phyloP scores from a whole-genome alignment of 2,797 vertebrate species.

The Steatocranus sp. region DNA sequence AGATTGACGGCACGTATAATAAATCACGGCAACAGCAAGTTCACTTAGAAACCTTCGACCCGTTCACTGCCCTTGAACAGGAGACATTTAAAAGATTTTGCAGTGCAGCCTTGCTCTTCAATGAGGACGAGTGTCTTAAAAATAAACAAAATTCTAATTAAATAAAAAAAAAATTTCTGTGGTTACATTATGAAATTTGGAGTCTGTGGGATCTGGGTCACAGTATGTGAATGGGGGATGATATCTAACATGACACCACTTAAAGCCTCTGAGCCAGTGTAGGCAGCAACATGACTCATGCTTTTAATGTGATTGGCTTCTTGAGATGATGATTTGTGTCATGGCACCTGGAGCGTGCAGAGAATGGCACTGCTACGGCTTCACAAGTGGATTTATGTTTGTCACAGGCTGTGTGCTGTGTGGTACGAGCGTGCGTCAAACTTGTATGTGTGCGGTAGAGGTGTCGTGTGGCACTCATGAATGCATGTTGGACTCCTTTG shows the following conservation, averaged over 20 bases:
- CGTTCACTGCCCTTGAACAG: not conserved
- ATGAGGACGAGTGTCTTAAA: not conserved
- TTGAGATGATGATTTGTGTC: constrained; percentile 68
- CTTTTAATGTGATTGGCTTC: constrained; percentile 73
- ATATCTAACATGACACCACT: constrained; percentile 66
- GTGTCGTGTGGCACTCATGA: not conserved
- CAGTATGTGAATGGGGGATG: constrained; percentile 44
- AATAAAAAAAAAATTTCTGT: not conserved
- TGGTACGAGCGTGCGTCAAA: not conserved
- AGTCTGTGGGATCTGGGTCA: constrained; percentile 62
- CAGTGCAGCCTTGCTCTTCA: not conserved
- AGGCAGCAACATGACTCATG: constrained; percentile 66
- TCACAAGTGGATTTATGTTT: constrained; percentile 4
- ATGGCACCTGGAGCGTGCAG: constrained; percentile 64
- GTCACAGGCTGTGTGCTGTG: not conserved
- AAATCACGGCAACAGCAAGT: constrained; percentile 7
- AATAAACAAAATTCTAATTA: not conserved
- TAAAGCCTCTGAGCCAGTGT: constrained; percentile 64
- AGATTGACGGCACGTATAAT: constrained; percentile 39
- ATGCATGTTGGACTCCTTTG: not conserved
- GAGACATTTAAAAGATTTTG: not conserved
- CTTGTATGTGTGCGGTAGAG: not conserved
- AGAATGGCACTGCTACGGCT: constrained; percentile 11
- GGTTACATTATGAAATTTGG: not conserved
- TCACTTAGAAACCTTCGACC: constrained; percentile 1